These are phyloP conservation scores for Takifugu flavidus DNA, from an alignment of 2,113 vertebrate species.

Conservation along the genomic window DNA sequence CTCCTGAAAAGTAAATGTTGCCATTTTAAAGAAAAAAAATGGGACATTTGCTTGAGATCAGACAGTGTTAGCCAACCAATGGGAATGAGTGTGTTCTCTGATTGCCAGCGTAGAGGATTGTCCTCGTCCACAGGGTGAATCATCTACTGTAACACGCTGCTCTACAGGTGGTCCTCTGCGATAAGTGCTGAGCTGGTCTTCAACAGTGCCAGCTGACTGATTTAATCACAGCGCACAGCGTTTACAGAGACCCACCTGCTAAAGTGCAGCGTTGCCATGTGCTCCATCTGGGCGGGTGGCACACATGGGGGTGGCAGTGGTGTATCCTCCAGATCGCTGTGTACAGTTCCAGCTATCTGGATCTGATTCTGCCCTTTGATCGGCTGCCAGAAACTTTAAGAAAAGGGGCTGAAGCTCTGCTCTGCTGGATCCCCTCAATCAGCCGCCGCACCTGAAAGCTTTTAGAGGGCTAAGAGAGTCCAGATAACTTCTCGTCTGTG, in stretches of 20 bases:
- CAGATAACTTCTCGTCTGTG: conserved; percentile 55
- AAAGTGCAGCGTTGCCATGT: conserved; percentile 37
- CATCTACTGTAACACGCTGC: conserved; percentile 54
- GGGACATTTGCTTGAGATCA: no score
- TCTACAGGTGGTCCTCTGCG: conserved; percentile 54
- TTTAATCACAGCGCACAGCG: conserved; percentile 55
- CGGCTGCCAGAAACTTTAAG: conserved; percentile 57
- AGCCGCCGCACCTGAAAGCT: conserved; percentile 63
- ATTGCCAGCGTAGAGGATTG: conserved; percentile 21
- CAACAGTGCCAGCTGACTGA: conserved; percentile 58
- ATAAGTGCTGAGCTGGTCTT: conserved; percentile 42
- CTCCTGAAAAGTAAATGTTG: background rate
- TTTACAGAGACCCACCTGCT: conserved; percentile 57
- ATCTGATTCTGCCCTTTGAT: conserved; percentile 55
- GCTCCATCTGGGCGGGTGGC: conserved; percentile 43
- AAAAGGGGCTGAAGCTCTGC: conserved; percentile 10
- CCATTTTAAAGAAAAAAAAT: no score
- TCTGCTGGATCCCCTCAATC: conserved; percentile 38
- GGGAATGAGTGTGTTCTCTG: conserved; percentile 43
- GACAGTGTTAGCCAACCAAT: conserved; percentile 27
- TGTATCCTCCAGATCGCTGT: conserved; percentile 48
- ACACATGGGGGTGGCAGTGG: conserved; percentile 54
- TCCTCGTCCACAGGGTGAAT: conserved; percentile 36
- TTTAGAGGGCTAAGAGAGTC: conserved; percentile 53
- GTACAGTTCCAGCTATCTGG: conserved; percentile 47